Evolutionary conservation across 64 coral and sea anemone species (phyloP), one percentile per base, ranked within the genome.

Genomic region (Hydrozoanthus tunicans): DNA sequence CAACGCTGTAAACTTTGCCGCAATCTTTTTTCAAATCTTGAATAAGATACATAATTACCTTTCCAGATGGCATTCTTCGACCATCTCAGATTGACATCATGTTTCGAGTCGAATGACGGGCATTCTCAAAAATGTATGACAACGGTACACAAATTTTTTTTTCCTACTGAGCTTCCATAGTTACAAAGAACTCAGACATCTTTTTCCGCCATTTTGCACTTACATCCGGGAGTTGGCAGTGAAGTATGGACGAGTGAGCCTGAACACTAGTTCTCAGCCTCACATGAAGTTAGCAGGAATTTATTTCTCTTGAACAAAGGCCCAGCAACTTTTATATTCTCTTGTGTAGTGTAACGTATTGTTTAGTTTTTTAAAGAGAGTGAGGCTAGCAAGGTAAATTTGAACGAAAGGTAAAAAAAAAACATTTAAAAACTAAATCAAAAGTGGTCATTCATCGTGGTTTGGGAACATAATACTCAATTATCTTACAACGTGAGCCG

Each of bases 1-100:
- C 84, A 88, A 88, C 84, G 84, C 84, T 69, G 84, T 88, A 88
- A 88, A 88, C 84, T 88, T 43, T 76, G 72, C 32, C 72, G 32
- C 32, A 43, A 76, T 11, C 60, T 25, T 60, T 7, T n/a, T 56
- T 11, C 68, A 27, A 17, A 86, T 58, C n/a, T 24, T 5, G 68
- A 88, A 73, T 26, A 6, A 88, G 27, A 60, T 88, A 5, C 26
- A 27, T 7, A 72, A 67, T 8, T 88, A 88, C 84, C 84, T 88
- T 88, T 67, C 69, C 84, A 73, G 84, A 88, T 75, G 84, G 84
- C 84, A 88, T 88, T 88, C 10, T 88, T 74, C 56, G 69, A 88
- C 84, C 84, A 88, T 88, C 84, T 88, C 84, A 75, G 23, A 75
- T 51, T 88, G 32, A 51, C 6, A 20, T 53, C 69, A 88, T 54